A percentile compares a stretch with the other conserved stretches of the same genome.
phyloP scores from a whole-genome alignment of 1,140 invertebrate species.

The Portunus trituberculatus region DNA sequence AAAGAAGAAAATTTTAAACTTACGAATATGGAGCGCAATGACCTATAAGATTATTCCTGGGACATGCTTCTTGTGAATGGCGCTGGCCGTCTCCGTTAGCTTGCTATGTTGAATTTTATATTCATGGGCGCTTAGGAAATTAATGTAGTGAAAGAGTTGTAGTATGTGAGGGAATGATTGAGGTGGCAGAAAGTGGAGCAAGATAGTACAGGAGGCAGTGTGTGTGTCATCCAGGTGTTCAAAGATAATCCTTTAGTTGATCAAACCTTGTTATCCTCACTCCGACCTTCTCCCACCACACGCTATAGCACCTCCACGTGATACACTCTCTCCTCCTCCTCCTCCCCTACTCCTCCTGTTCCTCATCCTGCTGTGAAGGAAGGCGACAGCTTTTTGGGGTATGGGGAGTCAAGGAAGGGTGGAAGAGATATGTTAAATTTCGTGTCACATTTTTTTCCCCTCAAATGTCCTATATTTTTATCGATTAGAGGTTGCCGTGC shows the following conservation, averaged over 20 bases:
- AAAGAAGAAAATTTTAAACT: too few relatives aligned
- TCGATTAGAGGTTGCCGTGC: not conserved
- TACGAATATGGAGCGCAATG: too few relatives aligned
- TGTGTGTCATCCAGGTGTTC: not conserved
- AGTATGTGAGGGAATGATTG: not conserved
- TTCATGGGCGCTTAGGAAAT: too few relatives aligned
- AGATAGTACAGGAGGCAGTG: not conserved
- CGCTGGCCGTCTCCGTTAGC: too few relatives aligned
- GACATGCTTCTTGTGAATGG: too few relatives aligned
- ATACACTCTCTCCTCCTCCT: not conserved
- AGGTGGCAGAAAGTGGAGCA: not conserved
- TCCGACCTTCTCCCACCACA: not conserved
- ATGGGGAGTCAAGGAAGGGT: not conserved
- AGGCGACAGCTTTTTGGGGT: not conserved
- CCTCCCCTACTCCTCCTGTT: not conserved
- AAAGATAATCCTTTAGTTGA: not conserved
- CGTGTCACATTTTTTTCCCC: not conserved
- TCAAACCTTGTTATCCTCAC: not conserved
- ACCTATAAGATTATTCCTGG: too few relatives aligned
- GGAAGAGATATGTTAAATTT: not conserved
- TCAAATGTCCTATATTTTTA: slow-evolving; percentile 14
- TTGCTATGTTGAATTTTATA: too few relatives aligned
- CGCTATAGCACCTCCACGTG: not conserved
- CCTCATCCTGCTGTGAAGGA: not conserved
- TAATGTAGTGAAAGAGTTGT: too few relatives aligned